Evolutionary conservation across 2,797 vertebrate species (phyloP).

Genomic region (Discoglossus pictus): DNA sequence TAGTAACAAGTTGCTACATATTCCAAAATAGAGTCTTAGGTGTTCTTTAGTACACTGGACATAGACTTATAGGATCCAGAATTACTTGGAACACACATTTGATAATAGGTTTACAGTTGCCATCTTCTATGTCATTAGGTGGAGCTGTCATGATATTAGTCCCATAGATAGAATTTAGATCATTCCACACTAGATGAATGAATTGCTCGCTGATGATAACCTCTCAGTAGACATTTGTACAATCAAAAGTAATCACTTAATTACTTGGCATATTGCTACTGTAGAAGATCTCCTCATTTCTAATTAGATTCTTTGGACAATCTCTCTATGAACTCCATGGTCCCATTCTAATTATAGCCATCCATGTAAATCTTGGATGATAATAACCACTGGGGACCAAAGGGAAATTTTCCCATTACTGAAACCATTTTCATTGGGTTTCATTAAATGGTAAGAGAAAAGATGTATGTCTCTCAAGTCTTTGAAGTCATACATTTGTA

Average conservation of each 20-base stretch:
- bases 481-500: no score
- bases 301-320: conserved; percentile 57
- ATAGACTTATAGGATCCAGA: no score
- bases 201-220: conserved; percentile 58
- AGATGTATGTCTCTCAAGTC: not conserved
- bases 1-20: no score
- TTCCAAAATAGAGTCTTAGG: no score
- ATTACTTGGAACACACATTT: no score
- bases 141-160: not conserved
- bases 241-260: conserved; percentile 67
- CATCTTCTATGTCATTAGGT: not conserved
- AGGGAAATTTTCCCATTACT: not conserved
- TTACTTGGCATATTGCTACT: conserved; percentile 54
- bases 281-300: conserved; percentile 50
- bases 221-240: conserved; percentile 57
- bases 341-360: conserved; percentile 23
- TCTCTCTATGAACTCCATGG: conserved; percentile 35
- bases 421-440: not conserved
- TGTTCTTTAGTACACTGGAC: no score
- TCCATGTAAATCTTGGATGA: conserved; percentile 31
- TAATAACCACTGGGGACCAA: fast-evolving
- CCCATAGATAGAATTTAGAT: conserved; percentile 13
- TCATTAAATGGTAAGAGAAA: conserved; percentile 8
- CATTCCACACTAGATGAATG: conserved; percentile 59
- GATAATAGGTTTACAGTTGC: not conserved